These are phyloP conservation scores for Festucalex cinctus DNA, from an alignment of 2,113 vertebrate genomes.

Conservation along the genomic window DNA sequence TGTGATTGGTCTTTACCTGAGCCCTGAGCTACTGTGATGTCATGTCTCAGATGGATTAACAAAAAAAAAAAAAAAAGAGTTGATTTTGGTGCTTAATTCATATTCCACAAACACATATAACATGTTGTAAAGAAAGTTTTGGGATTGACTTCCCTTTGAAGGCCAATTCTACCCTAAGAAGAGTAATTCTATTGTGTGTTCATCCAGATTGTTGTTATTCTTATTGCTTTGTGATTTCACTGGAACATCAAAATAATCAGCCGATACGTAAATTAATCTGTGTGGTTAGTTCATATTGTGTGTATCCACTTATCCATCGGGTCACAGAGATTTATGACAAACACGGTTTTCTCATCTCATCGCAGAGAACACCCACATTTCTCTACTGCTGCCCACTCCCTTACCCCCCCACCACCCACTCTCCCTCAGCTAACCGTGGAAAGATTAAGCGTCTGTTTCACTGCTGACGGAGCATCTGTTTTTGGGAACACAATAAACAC, in stretches of 20 bases:
- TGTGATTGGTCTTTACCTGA: no score
- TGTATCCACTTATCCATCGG: slow-evolving; percentile 37
- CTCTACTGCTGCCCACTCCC: slow-evolving; percentile 9
- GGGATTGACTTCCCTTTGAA: slow-evolving; percentile 1
- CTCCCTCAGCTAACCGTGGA: slow-evolving; percentile 18
- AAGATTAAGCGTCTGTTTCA: slow-evolving; percentile 37
- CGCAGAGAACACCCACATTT: slow-evolving; percentile 32
- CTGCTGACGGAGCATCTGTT: slow-evolving; percentile 50
- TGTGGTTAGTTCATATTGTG: slow-evolving; percentile 39
- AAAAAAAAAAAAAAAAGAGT: no score
- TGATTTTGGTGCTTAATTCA: no score
- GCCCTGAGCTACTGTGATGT: no score
- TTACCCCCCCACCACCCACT: neutral
- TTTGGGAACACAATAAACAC: slow-evolving; percentile 45
- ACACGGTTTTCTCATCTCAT: slow-evolving; percentile 40
- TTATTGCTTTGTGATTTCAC: slow-evolving; percentile 1
- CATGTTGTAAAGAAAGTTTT: no score
- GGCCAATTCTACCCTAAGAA: neutral
- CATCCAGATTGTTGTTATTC: neutral
- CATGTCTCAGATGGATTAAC: no score
- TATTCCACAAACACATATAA: no score
- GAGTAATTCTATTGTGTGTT: neutral
- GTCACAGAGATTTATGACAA: slow-evolving; percentile 45
- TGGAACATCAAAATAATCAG: neutral
- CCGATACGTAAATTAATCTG: slow-evolving; percentile 25